Evolutionary conservation across 1,140 invertebrate genomes (phyloP), one percentile per base, ranked within the genome.

Genomic region (Phthorimaea operculella): DNA sequence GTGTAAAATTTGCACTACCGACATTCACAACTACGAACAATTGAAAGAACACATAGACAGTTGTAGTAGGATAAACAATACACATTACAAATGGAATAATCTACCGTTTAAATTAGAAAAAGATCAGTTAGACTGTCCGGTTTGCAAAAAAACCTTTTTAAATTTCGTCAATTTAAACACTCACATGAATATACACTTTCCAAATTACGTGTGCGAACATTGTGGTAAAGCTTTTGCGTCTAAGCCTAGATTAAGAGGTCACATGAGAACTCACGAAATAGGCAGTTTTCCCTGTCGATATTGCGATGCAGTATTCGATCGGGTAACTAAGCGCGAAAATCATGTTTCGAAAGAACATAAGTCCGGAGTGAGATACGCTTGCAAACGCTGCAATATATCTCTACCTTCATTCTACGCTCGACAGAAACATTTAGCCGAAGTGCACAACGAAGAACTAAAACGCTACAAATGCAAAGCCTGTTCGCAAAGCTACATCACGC

Each of bases 191-290:
- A 63, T 79, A 0, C 87, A 88, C 33, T 80, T 82, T 15, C 79
- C 81, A 0, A 82, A 84, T 42, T 79, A 85, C 54, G 68, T 78
- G 1, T 86, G 85, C 49, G 76, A 86, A 14, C 77, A 63, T 45
- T 86, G 88, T 51, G 86, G 87, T 0, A 89, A 87, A 47, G 84
- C 83, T 0, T 88, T 87, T 50, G 66, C 83, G 0, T 87, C 86
- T 0, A 86, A 86, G 53, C 86, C 83, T 0, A 80, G 87, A 0
- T 33, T 89, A 0, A 65, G 87, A 33, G 85, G 82, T 0, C 89
- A 89, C 54, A 86, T 87, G 62, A 50, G 74, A 10, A 81, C 74
- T 0, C 84, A 86, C 59, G 83, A 56, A 69, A 79, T 69, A 57
- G 78, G 74, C 1, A 57, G 56, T 12, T 76, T 82, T 5, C 68